Conservation (phyloP, 2,113 vertebrate genomes). For the Falcunculus frontatus region DNA sequence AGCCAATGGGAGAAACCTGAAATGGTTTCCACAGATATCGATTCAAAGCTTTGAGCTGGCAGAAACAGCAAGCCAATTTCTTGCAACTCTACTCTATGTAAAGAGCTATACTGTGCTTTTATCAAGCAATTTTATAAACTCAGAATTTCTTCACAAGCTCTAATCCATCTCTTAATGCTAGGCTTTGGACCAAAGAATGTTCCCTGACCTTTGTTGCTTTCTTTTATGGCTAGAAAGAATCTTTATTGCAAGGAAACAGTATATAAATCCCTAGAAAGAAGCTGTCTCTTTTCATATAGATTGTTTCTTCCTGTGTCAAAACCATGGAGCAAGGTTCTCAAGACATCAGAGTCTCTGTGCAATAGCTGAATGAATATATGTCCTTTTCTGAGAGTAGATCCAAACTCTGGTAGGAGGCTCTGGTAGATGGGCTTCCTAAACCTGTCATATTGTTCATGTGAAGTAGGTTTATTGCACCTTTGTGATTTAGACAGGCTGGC, state of each 20-base stretch:
- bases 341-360: not conserved
- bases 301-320: not conserved
- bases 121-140: not conserved
- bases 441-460: not conserved
- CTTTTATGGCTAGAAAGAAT: not conserved
- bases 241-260: not conserved
- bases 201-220: not conserved
- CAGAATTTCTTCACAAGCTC: not conserved
- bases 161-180: not conserved
- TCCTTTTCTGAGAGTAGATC: not conserved
- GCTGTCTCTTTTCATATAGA: not conserved
- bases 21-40: not conserved
- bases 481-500: not conserved
- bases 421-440: not conserved
- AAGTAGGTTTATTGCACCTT: not conserved
- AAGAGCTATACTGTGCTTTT: not conserved
- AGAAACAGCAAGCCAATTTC: not conserved
- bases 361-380: not conserved
- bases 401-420: not conserved
- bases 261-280: not conserved
- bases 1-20: not conserved
- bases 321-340: not conserved
- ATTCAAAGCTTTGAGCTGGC: slow-evolving; percentile 3
- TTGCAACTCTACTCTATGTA: not conserved
- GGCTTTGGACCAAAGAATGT: not conserved